Percentiles rank a stretch among this genome's conserved stretches.
phyloP scores from a whole-genome alignment of 2,113 vertebrate genomes.

The Pseudorectes ferrugineus region DNA sequence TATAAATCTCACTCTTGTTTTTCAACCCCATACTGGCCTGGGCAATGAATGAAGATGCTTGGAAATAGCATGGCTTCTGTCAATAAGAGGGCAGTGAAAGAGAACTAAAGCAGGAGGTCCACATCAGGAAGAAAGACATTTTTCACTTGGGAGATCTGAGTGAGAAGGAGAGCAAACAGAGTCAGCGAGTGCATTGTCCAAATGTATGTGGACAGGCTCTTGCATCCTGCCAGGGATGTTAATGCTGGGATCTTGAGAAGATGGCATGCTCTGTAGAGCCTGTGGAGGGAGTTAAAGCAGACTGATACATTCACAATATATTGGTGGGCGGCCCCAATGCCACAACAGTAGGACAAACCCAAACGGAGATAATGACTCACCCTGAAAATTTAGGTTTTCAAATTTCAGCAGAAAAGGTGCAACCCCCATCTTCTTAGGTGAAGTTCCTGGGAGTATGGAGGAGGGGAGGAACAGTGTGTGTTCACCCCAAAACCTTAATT shows the following conservation, averaged over 20 bases:
- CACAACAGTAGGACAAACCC: neutral
- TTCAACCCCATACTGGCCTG: neutral
- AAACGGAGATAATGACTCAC: neutral
- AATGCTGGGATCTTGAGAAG: neutral
- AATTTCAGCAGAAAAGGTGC: neutral
- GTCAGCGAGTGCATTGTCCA: neutral
- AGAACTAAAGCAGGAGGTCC: neutral
- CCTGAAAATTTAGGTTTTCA: neutral
- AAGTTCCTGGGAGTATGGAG: neutral
- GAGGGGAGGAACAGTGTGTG: neutral
- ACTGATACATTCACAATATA: neutral
- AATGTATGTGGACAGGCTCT: neutral
- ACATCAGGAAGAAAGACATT: neutral
- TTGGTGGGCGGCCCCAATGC: neutral
- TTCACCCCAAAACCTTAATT: neutral
- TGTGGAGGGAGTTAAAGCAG: neutral
- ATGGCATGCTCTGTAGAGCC: accelerated
- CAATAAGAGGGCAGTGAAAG: neutral
- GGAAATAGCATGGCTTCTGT: neutral
- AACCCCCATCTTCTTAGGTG: neutral
- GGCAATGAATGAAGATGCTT: neutral
- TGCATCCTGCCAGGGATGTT: neutral
- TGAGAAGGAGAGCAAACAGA: neutral
- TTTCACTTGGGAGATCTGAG: neutral
- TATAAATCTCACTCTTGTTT: neutral